Base-by-base conservation (phyloP, 1,140 invertebrate genomes). In the Drosophila trapezifrons region DNA sequence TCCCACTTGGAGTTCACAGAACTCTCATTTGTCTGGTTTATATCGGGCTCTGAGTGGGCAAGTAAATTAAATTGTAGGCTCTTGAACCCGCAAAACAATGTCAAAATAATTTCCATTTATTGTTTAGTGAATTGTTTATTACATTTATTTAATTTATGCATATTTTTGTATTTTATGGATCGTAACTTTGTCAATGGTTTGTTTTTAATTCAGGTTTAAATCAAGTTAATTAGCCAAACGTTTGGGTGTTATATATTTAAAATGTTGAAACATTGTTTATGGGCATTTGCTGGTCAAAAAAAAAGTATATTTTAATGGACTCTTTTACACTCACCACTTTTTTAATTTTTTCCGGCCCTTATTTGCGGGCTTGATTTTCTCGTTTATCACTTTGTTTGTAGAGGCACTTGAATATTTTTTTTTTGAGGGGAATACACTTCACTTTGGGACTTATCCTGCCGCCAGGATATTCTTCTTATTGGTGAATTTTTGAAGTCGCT, bases 401-500 rank as follows among this genome's bases (percentile, higher is more conserved):
- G 40, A n/a, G 12, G 18, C 47, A 69, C 51, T 70, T 56, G n/a
- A 13, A 29, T 38, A n/a, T n/a, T 32, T 70, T 46, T 25, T 29
- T 20, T 29, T 17, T 13, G 6, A 6, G 18, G 13, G 13, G 4
- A 35, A 12, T 17, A 58, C 74, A 77, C 74, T 70, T 27, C 70
- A 75, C 72, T 69, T 70, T 27, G 9, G 18, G 18, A 4, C 22
- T 25, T 70, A 73, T 82, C 79, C 79, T 85, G 82, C 77, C 60
- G 67, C 10, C 64, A 89, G 83, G 83, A 86, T 79, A 51, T 45
- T 37, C 22, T n/a, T 42, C n/a, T n/a, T n/a, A n/a, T 40, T 12
- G 7, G 57, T 32, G 22, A 37, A 5, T 22, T 32, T 35, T 37
- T n/a, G 5, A 37, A 54, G 65, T 60, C 49, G 81, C 49, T 52